phyloP scores from a whole-genome alignment of 2,113 vertebrate genomes.

The Octodon degus region DNA sequence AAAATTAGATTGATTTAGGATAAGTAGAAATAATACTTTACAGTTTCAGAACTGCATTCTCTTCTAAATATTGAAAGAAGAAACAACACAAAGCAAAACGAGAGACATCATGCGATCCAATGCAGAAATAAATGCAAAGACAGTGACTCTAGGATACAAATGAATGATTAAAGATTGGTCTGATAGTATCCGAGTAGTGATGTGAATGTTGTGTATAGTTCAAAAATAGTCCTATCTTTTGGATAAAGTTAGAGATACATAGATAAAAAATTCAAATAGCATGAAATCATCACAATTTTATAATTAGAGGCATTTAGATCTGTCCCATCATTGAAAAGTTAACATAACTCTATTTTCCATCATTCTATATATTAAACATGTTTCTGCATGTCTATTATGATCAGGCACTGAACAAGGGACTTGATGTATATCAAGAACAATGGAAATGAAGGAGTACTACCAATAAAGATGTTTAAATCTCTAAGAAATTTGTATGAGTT shows the following conservation, averaged over 20 bases:
- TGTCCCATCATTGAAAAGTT: background rate
- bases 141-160: background rate
- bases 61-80: background rate
- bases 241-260: background rate
- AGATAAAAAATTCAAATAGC: background rate
- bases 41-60: no score
- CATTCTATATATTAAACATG: background rate
- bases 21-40: background rate
- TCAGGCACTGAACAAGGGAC: background rate
- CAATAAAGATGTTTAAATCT: background rate
- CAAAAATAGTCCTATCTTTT: background rate
- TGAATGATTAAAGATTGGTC: background rate
- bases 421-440: background rate
- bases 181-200: background rate
- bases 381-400: background rate
- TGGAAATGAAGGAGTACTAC: background rate
- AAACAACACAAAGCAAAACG: background rate
- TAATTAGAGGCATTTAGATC: background rate
- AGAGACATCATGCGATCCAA: background rate
- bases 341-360: background rate
- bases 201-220: background rate
- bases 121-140: background rate
- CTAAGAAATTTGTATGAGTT: background rate
- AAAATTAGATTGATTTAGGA: background rate
- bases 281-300: background rate